Evolutionary conservation across 2,888 invertebrate genomes (phyloP), one percentile per base, ranked within the genome.

Genomic region (Hirtodrosophila histrioides): DNA sequence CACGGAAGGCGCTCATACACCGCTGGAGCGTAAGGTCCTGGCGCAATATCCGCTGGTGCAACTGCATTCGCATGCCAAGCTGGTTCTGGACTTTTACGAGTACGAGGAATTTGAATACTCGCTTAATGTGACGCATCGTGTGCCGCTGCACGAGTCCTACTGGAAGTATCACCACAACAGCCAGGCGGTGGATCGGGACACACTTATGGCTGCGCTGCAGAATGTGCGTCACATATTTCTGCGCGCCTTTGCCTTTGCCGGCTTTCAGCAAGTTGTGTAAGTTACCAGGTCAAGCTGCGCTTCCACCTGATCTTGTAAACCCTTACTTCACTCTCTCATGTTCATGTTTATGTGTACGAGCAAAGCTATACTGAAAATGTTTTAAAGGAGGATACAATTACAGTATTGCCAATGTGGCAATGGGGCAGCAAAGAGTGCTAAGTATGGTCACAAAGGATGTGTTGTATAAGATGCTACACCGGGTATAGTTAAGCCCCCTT

Each of bases 181-280:
- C 66, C 90, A 92, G 63, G 91, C 92, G 48, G 95, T 97, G 0
- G 95, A 94, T 40, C 92, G 97, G 35, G 94, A 94, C 63, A 95
- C 96, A 33, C 93, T 99, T 87, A 98, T 99, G 98, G 93, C 97
- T n/a, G 96, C 97, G 0, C 93, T 99, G 65, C 97, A 98, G 89
- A 96, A 96, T 83, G 92, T 99, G 0, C 95, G 96, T 63, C 94
- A 95, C 73, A 93, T 98, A 67, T 93, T 96, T 43, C 92, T 99
- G 40, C 93, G 97, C 48, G 96, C 95, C 2, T 94, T 95, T 0
- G 93, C 94, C 61, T 93, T 94, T 63, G 92, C 94, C 0, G 94
- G 94, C 67, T 94, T 94, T 74, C 92, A 92, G 8, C 92, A 92
- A 90, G 93, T 94, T 48, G 92, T 92, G 94, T 94, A 91, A 90